Conservation (phyloP, 1,140 invertebrate genomes). For the Drosophila virilis region DNA sequence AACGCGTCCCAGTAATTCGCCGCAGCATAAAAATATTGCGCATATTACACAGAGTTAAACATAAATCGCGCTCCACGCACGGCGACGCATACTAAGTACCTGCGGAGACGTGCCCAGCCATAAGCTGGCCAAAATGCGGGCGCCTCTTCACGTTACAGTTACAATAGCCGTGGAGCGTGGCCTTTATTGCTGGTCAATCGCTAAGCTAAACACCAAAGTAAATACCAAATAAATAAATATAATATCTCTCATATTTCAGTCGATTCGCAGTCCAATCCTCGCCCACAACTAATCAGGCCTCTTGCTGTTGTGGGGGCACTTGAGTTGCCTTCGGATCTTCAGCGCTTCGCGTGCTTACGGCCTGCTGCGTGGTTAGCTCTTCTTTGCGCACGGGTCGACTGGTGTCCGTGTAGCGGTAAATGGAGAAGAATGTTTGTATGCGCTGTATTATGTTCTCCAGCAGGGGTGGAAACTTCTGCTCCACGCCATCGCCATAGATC, state of each 20-base stretch:
- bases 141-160: conserved; percentile 34
- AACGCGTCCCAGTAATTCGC: conserved; percentile 45
- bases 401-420: conserved; percentile 85
- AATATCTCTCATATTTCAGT: conserved; percentile 17
- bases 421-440: conserved; percentile 87
- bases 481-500: conserved; percentile 78
- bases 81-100: conserved; percentile 58
- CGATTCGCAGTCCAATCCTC: conserved; percentile 20
- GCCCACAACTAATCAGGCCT: conserved; percentile 53
- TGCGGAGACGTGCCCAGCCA: conserved; percentile 42
- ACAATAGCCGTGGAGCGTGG: conserved; percentile 4
- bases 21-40: conserved; percentile 68
- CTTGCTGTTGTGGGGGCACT: conserved; percentile 9
- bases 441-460: conserved; percentile 87
- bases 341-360: conserved; percentile 6
- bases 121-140: not conserved
- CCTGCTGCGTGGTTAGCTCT: conserved; percentile 32
- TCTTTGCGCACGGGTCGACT: conserved; percentile 75
- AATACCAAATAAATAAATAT: conserved; percentile 31
- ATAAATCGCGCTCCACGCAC: conserved; percentile 45
- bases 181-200: conserved; percentile 33
- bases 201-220: conserved; percentile 5
- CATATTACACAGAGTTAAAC: conserved; percentile 56
- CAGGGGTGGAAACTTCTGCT: conserved; percentile 87
- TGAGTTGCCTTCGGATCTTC: not conserved